These are phyloP conservation scores for Aldabrachelys gigantea DNA, from an alignment of 2,113 vertebrate genomes.

Conservation along the genomic window DNA sequence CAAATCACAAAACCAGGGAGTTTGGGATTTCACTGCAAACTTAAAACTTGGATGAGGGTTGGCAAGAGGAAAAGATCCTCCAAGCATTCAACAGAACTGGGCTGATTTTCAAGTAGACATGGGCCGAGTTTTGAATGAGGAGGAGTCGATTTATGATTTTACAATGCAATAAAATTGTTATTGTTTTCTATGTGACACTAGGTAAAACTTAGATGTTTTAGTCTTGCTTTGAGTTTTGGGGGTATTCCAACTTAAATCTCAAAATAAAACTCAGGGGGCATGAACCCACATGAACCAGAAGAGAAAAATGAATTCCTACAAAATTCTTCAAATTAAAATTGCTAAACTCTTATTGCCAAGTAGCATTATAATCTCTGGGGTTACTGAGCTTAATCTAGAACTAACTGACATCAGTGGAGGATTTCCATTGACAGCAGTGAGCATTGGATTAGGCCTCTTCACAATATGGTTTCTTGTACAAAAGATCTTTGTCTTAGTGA, in stretches of 20 bases:
- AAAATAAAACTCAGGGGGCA: background rate
- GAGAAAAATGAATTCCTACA: background rate
- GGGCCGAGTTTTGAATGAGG: background rate
- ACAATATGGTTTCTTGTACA: background rate
- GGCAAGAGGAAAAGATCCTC: background rate
- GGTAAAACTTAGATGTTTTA: background rate
- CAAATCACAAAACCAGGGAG: background rate
- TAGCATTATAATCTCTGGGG: background rate
- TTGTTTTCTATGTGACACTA: background rate
- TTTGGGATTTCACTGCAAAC: background rate
- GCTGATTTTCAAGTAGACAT: background rate
- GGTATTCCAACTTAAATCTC: background rate
- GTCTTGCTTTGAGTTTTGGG: background rate
- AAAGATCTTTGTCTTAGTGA: background rate
- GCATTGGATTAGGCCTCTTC: background rate
- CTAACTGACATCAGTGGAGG: background rate
- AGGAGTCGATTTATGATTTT: background rate
- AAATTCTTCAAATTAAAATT: background rate
- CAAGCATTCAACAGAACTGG: background rate
- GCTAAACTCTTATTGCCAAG: rapidly evolving
- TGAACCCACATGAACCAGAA: background rate
- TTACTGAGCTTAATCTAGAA: background rate
- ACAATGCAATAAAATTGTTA: background rate
- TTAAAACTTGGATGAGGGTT: background rate
- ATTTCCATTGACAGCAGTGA: background rate